Percentiles rank a stretch among this genome's conserved stretches.
These are phyloP conservation scores for Acanthosoma haemorrhoidale DNA, from an alignment of 2,888 invertebrate genomes.

Conservation along the genomic window DNA sequence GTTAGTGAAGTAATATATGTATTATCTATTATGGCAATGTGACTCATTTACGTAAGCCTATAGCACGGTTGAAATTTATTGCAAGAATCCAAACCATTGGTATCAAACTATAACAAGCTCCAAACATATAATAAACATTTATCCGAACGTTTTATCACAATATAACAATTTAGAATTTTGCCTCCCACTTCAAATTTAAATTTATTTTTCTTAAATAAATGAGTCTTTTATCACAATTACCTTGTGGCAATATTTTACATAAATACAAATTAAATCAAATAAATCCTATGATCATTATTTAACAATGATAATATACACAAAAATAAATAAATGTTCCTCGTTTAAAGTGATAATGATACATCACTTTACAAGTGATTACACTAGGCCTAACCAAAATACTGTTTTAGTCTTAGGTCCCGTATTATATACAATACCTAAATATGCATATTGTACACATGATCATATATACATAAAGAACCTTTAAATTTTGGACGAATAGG, in stretches of 20 bases:
- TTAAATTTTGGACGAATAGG: slow-evolving; percentile 27
- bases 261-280: slow-evolving; percentile 27
- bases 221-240: slow-evolving; percentile 30
- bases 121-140: no score
- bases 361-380: no score
- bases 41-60: background rate
- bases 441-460: slow-evolving; percentile 32
- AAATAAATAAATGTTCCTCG: slow-evolving; percentile 25
- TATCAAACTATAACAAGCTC: no score
- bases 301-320: slow-evolving; percentile 29
- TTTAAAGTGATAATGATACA: slow-evolving; percentile 19
- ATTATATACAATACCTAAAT: slow-evolving; percentile 36
- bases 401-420: slow-evolving; percentile 37
- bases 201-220: slow-evolving; percentile 27
- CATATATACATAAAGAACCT: slow-evolving; percentile 29
- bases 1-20: background rate
- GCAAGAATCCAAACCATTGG: background rate
- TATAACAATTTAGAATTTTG: slow-evolving; percentile 29
- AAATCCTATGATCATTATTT: slow-evolving; percentile 28
- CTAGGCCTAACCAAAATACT: slow-evolving; percentile 32
- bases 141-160: slow-evolving; percentile 27
- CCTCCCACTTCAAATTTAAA: background rate
- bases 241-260: slow-evolving; percentile 16
- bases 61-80: background rate
- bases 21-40: background rate